Conservation (phyloP, 1,140 invertebrate species). For the Calephelis nemesis region DNA sequence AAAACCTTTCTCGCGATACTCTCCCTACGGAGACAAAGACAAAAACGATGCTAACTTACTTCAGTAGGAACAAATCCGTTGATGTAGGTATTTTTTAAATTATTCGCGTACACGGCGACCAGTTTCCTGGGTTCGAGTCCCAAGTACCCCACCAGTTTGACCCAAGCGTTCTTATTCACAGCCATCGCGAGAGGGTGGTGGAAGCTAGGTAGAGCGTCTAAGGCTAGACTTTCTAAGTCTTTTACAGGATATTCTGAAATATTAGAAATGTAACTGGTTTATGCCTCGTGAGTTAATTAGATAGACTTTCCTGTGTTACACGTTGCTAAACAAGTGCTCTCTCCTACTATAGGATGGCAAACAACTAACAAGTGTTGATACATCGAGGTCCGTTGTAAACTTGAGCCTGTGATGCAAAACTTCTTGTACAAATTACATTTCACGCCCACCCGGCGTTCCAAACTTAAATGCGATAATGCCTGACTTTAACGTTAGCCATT, state of each 20-base stretch:
- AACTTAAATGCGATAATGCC: too few species aligned
- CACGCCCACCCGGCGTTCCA: too few species aligned
- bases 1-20: too few species aligned
- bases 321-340: too few species aligned
- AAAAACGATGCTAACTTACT: conserved; percentile 52
- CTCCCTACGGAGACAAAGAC: too few species aligned
- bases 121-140: conserved; percentile 80
- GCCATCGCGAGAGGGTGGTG: conserved; percentile 84
- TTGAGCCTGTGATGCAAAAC: too few species aligned
- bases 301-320: too few species aligned
- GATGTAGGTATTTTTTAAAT: conserved; percentile 82
- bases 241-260: conserved; percentile 64
- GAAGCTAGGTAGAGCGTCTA: conserved; percentile 82
- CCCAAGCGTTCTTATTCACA: conserved; percentile 80
- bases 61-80: conserved; percentile 79
- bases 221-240: conserved; percentile 78
- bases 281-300: background rate
- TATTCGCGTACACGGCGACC: conserved; percentile 75
- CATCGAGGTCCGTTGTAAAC: too few species aligned
- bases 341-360: too few species aligned
- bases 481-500: too few species aligned
- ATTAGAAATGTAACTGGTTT: background rate
- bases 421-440: too few species aligned
- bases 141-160: conserved; percentile 81
- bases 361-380: too few species aligned